These are phyloP conservation scores for Monarcha castaneiventris DNA, from an alignment of 2,113 vertebrate species.

Conservation along the genomic window DNA sequence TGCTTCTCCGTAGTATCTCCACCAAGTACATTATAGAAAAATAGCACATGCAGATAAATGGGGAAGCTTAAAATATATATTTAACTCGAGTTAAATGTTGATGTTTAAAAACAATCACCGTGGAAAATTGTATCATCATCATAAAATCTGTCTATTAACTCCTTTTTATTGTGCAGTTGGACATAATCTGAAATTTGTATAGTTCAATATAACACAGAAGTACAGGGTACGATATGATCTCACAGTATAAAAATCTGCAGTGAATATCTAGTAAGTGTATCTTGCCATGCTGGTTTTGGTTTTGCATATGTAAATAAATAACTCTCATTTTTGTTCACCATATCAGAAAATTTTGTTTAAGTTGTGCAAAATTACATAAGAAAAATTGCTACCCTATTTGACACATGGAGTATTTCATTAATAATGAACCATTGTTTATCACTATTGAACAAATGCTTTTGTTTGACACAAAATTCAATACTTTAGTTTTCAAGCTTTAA, in stretches of 20 bases:
- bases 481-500: not conserved
- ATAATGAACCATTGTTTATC: not conserved
- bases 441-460: not conserved
- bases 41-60: not conserved
- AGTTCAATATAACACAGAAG: not conserved
- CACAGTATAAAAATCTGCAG: not conserved
- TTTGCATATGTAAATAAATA: not conserved
- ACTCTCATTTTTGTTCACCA: not conserved
- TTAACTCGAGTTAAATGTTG: not conserved
- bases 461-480: not conserved
- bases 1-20: not conserved
- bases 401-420: fast-evolving
- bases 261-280: too few relatives aligned
- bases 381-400: not conserved
- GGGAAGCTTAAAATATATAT: not conserved
- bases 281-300: not conserved
- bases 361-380: not conserved
- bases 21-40: not conserved
- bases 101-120: not conserved
- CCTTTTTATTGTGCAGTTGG: not conserved
- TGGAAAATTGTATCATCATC: not conserved
- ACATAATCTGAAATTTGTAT: not conserved
- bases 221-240: not conserved
- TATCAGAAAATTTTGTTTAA: not conserved
- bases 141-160: not conserved